A percentile compares a stretch with the other conserved stretches of the same genome.
Conservation (phyloP, 1,140 invertebrate genomes). For the Asobara japonica region DNA sequence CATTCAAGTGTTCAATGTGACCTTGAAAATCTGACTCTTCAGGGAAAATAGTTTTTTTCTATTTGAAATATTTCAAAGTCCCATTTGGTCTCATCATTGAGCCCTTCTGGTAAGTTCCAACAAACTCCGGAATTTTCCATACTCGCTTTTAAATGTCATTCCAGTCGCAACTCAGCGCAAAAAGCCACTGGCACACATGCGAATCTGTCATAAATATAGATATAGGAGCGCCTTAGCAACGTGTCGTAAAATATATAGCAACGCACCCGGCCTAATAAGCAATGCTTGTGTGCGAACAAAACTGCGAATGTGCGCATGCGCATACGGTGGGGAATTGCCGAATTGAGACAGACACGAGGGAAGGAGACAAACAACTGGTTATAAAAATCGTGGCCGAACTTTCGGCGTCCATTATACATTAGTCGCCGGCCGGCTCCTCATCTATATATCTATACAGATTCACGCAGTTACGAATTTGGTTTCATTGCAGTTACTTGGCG, state of each 20-base stretch:
- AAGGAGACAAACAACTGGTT: background rate
- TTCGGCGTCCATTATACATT: background rate
- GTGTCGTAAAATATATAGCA: background rate
- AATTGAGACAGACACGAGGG: background rate
- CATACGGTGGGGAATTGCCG: background rate
- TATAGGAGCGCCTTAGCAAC: too few species aligned
- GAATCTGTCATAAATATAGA: too few species aligned
- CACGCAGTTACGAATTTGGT: slow-evolving; percentile 25
- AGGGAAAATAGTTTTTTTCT: slow-evolving; percentile 17
- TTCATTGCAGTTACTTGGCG: background rate
- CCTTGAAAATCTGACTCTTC: background rate
- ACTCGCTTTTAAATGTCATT: background rate
- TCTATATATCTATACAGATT: too few species aligned
- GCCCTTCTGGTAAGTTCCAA: slow-evolving; percentile 18
- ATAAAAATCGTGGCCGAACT: background rate
- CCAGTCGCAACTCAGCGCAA: background rate
- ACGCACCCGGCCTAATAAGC: background rate
- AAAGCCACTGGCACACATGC: too few species aligned
- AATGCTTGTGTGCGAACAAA: background rate
- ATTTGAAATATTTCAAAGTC: background rate
- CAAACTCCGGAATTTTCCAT: slow-evolving; percentile 44
- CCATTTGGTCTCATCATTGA: background rate
- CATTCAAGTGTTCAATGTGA: background rate
- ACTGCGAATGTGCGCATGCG: slow-evolving; percentile 2
- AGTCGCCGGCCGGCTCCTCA: background rate